These are phyloP conservation scores for Portevinia maculata DNA, from an alignment of 2,888 invertebrate species.

Conservation along the genomic window DNA sequence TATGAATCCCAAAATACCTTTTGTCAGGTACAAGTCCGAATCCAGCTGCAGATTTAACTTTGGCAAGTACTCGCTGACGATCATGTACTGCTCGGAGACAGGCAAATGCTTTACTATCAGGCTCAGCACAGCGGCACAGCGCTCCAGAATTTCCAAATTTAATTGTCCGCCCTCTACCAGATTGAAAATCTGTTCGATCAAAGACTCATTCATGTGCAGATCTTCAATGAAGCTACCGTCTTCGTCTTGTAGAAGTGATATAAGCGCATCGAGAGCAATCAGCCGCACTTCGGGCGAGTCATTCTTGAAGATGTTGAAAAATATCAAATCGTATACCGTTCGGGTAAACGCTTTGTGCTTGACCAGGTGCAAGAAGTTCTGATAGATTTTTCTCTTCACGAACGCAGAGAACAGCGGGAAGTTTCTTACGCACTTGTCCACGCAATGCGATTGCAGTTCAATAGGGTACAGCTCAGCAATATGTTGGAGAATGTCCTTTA, in stretches of 20 bases:
- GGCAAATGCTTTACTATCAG: slow-evolving; percentile 82
- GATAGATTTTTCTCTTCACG: slow-evolving; percentile 79
- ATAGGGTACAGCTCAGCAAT: slow-evolving; percentile 79
- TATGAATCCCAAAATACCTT: slow-evolving; percentile 81
- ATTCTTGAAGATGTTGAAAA: slow-evolving; percentile 76
- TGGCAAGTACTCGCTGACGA: slow-evolving; percentile 82
- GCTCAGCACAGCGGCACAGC: slow-evolving; percentile 83
- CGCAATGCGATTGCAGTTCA: slow-evolving; percentile 79
- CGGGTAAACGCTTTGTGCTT: slow-evolving; percentile 79
- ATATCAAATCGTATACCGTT: slow-evolving; percentile 78
- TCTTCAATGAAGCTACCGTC: slow-evolving; percentile 80
- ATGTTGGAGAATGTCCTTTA: slow-evolving; percentile 78
- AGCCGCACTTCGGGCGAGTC: slow-evolving; percentile 75
- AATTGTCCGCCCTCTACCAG: slow-evolving; percentile 76
- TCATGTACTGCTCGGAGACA: slow-evolving; percentile 82
- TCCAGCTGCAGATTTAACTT: slow-evolving; percentile 78
- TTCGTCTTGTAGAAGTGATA: slow-evolving; percentile 76
- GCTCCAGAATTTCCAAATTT: slow-evolving; percentile 78
- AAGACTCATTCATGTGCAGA: slow-evolving; percentile 82
- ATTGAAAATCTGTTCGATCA: slow-evolving; percentile 82
- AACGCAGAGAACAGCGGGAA: slow-evolving; percentile 77
- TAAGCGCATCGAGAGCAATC: slow-evolving; percentile 79
- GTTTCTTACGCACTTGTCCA: slow-evolving; percentile 78
- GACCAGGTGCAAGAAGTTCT: slow-evolving; percentile 78
- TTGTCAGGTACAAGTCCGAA: slow-evolving; percentile 80